These are phyloP conservation scores for Tetrapedia diversipes DNA, from an alignment of 2,888 invertebrate genomes.

Conservation along the genomic window DNA sequence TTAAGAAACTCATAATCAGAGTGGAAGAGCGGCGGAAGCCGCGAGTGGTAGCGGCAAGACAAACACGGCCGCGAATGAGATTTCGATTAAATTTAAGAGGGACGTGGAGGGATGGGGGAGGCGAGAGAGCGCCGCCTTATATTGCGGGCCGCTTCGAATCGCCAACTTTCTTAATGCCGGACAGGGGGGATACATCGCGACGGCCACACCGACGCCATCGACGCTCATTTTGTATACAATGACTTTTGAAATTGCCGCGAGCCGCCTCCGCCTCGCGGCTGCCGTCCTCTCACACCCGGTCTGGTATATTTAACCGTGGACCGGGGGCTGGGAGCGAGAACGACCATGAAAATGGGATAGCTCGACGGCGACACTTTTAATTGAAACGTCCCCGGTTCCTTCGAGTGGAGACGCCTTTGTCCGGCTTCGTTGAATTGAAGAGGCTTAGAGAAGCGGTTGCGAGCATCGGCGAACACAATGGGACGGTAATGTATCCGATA, in stretches of 20 bases:
- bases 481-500: conserved; percentile 28
- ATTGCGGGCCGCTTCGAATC: conserved; percentile 44
- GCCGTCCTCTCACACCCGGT: too few relatives aligned
- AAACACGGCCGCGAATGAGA: conserved; percentile 67
- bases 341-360: not conserved
- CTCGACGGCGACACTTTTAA: conserved; percentile 12
- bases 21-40: conserved; percentile 59
- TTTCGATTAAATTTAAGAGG: conserved; percentile 69
- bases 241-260: conserved; percentile 38
- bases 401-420: conserved; percentile 1
- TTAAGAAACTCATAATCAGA: conserved; percentile 72
- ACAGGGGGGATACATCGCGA: conserved; percentile 4
- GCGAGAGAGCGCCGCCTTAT: conserved; percentile 37
- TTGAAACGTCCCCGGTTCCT: conserved; percentile 17
- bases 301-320: not conserved
- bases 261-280: not conserved
- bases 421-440: conserved; percentile 13
- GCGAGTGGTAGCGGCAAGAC: conserved; percentile 61
- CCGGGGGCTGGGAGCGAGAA: too few relatives aligned
- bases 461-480: conserved; percentile 8
- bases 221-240: conserved; percentile 51
- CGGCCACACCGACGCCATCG: conserved; percentile 7
- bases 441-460: not conserved
- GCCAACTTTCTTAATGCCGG: conserved; percentile 60
- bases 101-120: too few relatives aligned